Percentiles rank a stretch among this genome's conserved stretches.
Conservation (phyloP, 2,113 vertebrate species). For the Sceloporus undulatus region DNA sequence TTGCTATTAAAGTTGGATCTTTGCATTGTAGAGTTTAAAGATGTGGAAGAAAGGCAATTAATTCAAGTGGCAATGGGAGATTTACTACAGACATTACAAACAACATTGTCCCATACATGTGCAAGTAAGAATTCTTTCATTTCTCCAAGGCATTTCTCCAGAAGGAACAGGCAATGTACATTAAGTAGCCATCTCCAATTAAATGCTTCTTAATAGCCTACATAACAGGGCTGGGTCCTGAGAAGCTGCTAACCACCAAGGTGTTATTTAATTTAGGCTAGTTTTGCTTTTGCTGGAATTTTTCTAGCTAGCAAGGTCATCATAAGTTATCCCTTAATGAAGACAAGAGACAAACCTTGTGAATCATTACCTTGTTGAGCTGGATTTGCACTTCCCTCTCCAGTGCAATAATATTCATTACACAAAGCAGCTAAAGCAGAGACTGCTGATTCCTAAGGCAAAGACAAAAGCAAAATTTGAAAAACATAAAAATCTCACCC, state of each 20-base stretch:
- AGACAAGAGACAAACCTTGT: not conserved
- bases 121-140: conserved; percentile 18
- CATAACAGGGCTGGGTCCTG: conserved; percentile 20
- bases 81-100: conserved; percentile 7
- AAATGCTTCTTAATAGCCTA: conserved; percentile 24
- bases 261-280: conserved; percentile 10
- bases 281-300: not conserved
- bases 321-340: conserved; percentile 22
- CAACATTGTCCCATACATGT: not conserved
- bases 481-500: not conserved
- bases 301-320: conserved; percentile 42
- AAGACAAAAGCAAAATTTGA: conserved; percentile 41
- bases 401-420: conserved; percentile 82
- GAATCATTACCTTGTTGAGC: conserved; percentile 83
- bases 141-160: conserved; percentile 26
- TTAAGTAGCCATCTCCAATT: conserved; percentile 14
- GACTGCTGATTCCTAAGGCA: conserved; percentile 82
- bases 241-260: conserved; percentile 11
- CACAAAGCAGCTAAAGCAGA: conserved; percentile 87
- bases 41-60: not conserved
- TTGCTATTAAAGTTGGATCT: not conserved
- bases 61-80: not conserved
- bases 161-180: conserved; percentile 1
- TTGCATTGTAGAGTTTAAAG: not conserved
- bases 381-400: conserved; percentile 75